These are phyloP conservation scores for Ophonus ardosiacus DNA, from an alignment of 2,888 invertebrate genomes.

Conservation along the genomic window DNA sequence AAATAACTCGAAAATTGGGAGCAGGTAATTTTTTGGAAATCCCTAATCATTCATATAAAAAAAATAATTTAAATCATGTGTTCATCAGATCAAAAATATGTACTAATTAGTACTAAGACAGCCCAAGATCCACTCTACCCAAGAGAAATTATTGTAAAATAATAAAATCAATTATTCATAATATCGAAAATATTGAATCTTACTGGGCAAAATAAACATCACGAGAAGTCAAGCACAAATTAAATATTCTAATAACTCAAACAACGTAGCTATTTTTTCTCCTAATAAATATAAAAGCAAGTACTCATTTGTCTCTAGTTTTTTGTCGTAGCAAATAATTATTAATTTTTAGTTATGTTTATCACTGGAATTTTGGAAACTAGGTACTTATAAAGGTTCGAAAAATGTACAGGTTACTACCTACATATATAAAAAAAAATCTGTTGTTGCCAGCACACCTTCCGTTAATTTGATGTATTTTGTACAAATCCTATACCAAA, in stretches of 20 bases:
- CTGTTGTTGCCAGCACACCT: too few relatives aligned
- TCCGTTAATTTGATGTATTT: too few relatives aligned
- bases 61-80: neutral
- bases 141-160: neutral
- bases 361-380: neutral
- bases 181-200: neutral
- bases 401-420: too few relatives aligned
- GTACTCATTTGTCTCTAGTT: slow-evolving; percentile 1
- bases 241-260: neutral
- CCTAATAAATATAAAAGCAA: slow-evolving; percentile 4
- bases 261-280: slow-evolving; percentile 18
- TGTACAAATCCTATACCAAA: too few relatives aligned
- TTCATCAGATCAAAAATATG: too few relatives aligned
- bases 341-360: neutral
- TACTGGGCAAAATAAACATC: neutral
- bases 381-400: too few relatives aligned
- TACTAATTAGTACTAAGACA: too few relatives aligned
- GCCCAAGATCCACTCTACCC: neutral
- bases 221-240: neutral
- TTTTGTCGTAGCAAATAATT: slow-evolving; percentile 18
- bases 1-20: slow-evolving; percentile 5
- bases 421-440: too few relatives aligned
- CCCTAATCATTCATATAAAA: neutral
- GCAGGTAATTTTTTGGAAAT: slow-evolving; percentile 11
- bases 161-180: neutral